phyloP scores from a whole-genome alignment of 2,797 vertebrate species.

The Oreochromis grahami region DNA sequence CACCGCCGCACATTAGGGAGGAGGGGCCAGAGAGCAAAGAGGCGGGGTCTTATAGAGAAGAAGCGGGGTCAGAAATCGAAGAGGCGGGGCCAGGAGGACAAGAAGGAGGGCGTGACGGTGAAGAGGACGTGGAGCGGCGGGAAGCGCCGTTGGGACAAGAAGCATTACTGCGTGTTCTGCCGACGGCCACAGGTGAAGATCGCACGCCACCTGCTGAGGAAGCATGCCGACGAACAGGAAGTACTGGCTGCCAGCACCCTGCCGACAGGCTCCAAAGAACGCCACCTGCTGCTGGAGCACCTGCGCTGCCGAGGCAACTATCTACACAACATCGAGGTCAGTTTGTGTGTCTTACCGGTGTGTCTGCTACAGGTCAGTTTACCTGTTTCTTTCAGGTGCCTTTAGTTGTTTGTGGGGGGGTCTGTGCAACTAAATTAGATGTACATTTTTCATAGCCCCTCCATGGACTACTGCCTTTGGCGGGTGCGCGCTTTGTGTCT shows the following conservation, averaged over 20 bases:
- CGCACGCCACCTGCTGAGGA: constrained; percentile 52
- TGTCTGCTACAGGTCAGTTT: no score
- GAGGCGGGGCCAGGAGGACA: constrained; percentile 24
- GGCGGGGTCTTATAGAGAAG: neutral
- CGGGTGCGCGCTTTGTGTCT: neutral
- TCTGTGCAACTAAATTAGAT: no score
- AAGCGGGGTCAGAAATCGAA: neutral
- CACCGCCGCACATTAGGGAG: neutral
- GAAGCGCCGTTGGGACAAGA: constrained; percentile 51
- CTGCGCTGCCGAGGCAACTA: constrained; percentile 60
- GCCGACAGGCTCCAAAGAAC: constrained; percentile 36
- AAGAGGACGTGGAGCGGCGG: constrained; percentile 34
- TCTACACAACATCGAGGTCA: constrained; percentile 60
- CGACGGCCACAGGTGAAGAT: constrained; percentile 59
- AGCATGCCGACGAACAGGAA: constrained; percentile 47
- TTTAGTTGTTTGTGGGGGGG: no score
- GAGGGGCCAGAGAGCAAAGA: constrained; percentile 10
- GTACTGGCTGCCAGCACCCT: constrained; percentile 33
- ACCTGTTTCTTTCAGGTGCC: no score
- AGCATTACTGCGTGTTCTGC: constrained; percentile 62
- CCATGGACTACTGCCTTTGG: no score
- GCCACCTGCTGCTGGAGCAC: constrained; percentile 57
- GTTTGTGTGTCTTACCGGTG: neutral
- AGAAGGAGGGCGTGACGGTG: constrained; percentile 38
- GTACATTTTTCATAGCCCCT: no score